phyloP scores from a whole-genome alignment of 2,888 invertebrate genomes.

The Aleiodes leptofemur region DNA sequence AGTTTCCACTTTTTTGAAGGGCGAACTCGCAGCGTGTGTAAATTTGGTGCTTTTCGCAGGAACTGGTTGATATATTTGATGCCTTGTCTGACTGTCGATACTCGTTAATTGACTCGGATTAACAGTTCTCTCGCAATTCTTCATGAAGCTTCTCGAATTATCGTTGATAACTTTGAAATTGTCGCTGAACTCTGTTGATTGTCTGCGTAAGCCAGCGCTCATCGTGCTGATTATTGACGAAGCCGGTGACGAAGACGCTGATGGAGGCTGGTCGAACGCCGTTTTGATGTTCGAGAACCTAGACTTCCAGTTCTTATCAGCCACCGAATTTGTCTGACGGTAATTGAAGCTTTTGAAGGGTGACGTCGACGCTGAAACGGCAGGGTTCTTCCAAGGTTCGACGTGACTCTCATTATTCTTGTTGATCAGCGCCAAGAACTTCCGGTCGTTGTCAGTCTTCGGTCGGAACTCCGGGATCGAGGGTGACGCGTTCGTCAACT shows the following conservation, averaged over 20 bases:
- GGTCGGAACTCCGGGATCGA: conserved; percentile 84
- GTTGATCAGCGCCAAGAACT: conserved; percentile 89
- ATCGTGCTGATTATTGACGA: conserved; percentile 29
- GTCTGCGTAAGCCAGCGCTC: conserved; percentile 16
- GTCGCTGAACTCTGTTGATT: conserved; percentile 34
- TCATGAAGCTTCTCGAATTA: neutral
- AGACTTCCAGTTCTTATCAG: conserved; percentile 84
- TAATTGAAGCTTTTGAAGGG: conserved; percentile 68
- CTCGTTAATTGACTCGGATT: neutral
- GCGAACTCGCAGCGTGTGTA: conserved; percentile 70
- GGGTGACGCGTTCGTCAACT: conserved; percentile 23
- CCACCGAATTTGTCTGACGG: conserved; percentile 58
- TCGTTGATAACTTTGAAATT: conserved; percentile 14
- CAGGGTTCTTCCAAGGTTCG: conserved; percentile 42
- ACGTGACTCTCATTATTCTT: conserved; percentile 80
- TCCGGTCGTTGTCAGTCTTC: conserved; percentile 90
- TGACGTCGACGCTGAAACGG: conserved; percentile 45
- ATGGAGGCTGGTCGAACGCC: conserved; percentile 80
- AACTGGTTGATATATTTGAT: neutral
- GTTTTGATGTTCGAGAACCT: conserved; percentile 90
- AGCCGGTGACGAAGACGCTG: conserved; percentile 22
- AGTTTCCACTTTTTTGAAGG: conserved; percentile 68
- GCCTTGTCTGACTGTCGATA: neutral
- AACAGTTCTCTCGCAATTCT: neutral
- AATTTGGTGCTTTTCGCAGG: conserved; percentile 58